Percentiles rank a stretch among this genome's conserved stretches.
Evolutionary conservation across 1,140 invertebrate species (phyloP).

Genomic region (Plutomurus gul): DNA sequence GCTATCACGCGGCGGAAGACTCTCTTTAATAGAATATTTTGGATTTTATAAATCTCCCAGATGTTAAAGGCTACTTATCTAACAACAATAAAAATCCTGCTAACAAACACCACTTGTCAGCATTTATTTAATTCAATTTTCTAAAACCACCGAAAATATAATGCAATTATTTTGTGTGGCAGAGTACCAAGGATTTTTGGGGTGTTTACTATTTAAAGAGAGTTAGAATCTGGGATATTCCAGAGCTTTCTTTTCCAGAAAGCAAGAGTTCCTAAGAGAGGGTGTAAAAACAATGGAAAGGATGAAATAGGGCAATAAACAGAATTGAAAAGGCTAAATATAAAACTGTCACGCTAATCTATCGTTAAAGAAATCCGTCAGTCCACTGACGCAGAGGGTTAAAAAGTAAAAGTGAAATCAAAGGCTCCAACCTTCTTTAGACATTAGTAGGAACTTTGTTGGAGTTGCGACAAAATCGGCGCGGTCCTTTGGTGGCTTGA

Average conservation of each 20-base stretch:
- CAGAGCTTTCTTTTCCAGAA: background rate
- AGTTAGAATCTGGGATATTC: too few relatives aligned
- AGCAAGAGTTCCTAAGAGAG: background rate
- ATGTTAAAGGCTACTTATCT: too few relatives aligned
- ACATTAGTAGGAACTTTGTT: background rate
- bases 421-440: background rate
- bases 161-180: too few relatives aligned
- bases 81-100: too few relatives aligned
- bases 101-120: too few relatives aligned
- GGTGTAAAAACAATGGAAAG: background rate
- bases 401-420: background rate
- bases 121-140: too few relatives aligned
- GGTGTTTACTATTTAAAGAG: too few relatives aligned
- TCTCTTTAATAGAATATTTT: background rate
- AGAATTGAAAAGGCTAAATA: background rate
- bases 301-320: background rate
- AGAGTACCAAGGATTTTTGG: too few relatives aligned
- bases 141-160: too few relatives aligned
- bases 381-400: background rate
- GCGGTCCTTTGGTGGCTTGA: background rate
- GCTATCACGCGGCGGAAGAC: background rate
- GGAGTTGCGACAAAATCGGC: background rate
- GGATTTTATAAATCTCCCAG: too few relatives aligned
- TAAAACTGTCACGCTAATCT: background rate
- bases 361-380: conserved; percentile 11